phyloP scores from a whole-genome alignment of 2,113 vertebrate genomes.

The Sturnus vulgaris region DNA sequence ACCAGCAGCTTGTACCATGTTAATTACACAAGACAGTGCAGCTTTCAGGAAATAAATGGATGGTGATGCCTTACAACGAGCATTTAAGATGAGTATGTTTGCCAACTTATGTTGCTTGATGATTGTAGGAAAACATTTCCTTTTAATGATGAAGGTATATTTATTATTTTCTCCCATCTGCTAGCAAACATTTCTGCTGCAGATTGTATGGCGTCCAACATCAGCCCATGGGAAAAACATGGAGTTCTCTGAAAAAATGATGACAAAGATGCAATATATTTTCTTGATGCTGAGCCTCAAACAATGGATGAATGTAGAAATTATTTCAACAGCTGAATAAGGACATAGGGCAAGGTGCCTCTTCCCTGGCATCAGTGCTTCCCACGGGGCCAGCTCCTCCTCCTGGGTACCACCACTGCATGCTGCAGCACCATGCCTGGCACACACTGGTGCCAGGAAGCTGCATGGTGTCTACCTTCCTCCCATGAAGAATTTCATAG shows the following conservation, averaged over 20 bases:
- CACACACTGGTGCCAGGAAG: not conserved
- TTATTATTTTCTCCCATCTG: not conserved
- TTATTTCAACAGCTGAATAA: not conserved
- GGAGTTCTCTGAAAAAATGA: not conserved
- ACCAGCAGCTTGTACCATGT: not conserved
- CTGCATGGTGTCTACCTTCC: not conserved
- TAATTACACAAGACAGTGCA: not conserved
- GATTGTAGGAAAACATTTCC: not conserved
- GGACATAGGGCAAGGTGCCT: not conserved
- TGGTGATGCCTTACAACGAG: not conserved
- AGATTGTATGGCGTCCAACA: not conserved
- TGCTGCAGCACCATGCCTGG: not conserved
- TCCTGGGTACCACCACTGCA: not conserved
- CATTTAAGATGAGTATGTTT: not conserved
- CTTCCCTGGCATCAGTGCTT: not conserved
- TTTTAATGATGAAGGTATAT: not conserved
- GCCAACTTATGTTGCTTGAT: not conserved
- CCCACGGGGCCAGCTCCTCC: not conserved
- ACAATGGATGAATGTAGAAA: not conserved
- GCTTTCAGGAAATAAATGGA: not conserved
- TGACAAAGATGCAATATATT: not conserved
- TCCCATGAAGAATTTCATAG: rapidly evolving
- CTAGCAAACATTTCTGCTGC: not conserved
- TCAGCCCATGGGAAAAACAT: not conserved
- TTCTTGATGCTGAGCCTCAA: not conserved